Percentiles rank a stretch among this genome's conserved stretches.
phyloP scores from a whole-genome alignment of 2,888 invertebrate genomes.

The Calliphora vomitoria region DNA sequence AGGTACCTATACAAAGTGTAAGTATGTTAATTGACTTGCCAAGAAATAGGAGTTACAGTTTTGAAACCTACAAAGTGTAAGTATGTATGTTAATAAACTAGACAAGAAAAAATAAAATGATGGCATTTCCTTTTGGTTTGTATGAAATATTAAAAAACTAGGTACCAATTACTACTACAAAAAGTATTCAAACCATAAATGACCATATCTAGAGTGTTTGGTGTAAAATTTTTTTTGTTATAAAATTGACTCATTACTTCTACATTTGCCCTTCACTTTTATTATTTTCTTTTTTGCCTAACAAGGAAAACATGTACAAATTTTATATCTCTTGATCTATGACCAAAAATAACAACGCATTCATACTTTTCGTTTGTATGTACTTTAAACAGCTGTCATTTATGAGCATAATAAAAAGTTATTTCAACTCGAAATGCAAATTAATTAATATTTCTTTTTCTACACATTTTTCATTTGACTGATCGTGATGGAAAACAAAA shows the following conservation, averaged over 20 bases:
- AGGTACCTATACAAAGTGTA: slow-evolving; percentile 22
- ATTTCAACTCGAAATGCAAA: slow-evolving; percentile 11
- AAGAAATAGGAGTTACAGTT: slow-evolving; percentile 6
- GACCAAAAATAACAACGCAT: slow-evolving; percentile 4
- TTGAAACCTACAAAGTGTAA: slow-evolving; percentile 1
- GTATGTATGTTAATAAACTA: neutral
- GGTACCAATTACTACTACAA: no score
- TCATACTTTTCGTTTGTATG: neutral
- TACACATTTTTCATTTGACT: neutral
- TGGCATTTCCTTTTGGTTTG: no score
- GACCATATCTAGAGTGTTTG: no score
- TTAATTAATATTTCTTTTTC: neutral
- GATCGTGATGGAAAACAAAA: neutral
- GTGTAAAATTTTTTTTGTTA: neutral
- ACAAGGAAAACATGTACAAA: slow-evolving; percentile 24
- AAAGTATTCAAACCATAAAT: no score
- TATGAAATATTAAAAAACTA: no score
- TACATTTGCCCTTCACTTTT: slow-evolving; percentile 16
- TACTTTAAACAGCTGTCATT: neutral
- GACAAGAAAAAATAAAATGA: no score
- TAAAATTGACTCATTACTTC: neutral
- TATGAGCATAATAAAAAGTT: neutral
- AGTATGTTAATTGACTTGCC: slow-evolving; percentile 27
- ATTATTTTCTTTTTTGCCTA: neutral
- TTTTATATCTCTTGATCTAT: slow-evolving; percentile 5